Evolutionary conservation across 1,140 invertebrate species (phyloP), one percentile per base, ranked within the genome.

Genomic region (Anastrepha obliqua): DNA sequence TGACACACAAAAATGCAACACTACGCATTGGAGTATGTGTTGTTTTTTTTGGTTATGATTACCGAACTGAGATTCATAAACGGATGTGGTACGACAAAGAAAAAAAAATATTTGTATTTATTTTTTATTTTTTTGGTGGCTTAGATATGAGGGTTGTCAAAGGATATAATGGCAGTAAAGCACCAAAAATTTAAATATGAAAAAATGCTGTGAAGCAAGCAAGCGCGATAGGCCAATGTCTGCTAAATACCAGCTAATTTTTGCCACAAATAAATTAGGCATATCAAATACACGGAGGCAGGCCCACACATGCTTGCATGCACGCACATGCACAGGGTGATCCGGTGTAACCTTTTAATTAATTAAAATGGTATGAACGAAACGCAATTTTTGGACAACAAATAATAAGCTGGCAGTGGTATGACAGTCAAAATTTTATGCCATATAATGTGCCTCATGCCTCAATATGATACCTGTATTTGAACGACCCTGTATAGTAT

Each of bases 161-260:
- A 20, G 47, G 7, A 81, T 81, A 51, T 55, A 81, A 74, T 74
- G 44, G 17, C 39, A 74, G 29, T 47, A 7, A 29, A 44, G 42
- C 67, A 47, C 4, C 4, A 44, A 74, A 74, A 81, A 2, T 67
- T 44, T 7, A 67, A 67, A 42, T 29, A 5, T 20, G 20, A 5
- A 20, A 81, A 58, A 62, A 62, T 47, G 5, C 44, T n/a, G 44
- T n/a, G 15, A 29, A 15, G 9, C 13, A 81, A 58, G 15, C 29
- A 29, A 29, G 29, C 29, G 29, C 15, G n/a, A 81, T 55, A 81
- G 74, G n/a, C 39, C 44, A 74, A 55, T 3, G 44, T 89, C 87
- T 91, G 89, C 90, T 91, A 91, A 91, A 91, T 91, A 91, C 91
- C 91, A 91, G 90, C 91, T 91, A 91, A 91, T 91, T 91, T 91